Evolutionary conservation across 1,140 invertebrate genomes (phyloP), one percentile per base, ranked within the genome.

Genomic region (Trypoxylus dichotomus): DNA sequence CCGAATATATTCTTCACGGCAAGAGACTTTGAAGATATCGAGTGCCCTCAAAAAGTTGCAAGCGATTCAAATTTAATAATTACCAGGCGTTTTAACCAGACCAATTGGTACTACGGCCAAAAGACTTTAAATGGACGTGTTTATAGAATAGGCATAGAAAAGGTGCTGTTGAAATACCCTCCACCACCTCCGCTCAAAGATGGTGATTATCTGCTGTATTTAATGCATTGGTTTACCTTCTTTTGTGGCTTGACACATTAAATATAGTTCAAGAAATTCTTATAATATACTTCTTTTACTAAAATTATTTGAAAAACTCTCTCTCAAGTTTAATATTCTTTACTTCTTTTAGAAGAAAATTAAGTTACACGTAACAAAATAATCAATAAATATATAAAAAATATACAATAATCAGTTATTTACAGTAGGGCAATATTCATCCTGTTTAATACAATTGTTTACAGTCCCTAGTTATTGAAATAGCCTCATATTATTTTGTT

Each of bases 181-280:
- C 3, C 10, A 10, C 13, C 25, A 8, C 71, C 71, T 5, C 8
- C 10, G 25, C 7, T 73, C 2, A n/a, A n/a, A 24, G 76, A 77
- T 10, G 41, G 37, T 42, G 37, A 71, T 71, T 77, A 74, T 54
- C 54, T 77, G 19, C 29, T 77, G n/a, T 32, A 19, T 25, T 74
- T 77, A 37, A 25, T 32, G 10, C 76, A 77, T 74, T 77, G 76
- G 76, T 77, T 74, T 74, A 47, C 37, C 5, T 47, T 73, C 32
- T 32, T 71, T 8, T 76, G 76, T 15, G 54, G 37, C 19, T 71
- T 76, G 37, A 41, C 60, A 3, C 60, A 76, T 71, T 76, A 43
- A 37, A 42, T 37, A 37, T 8, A 37, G 32, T 37, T 37, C 10
- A 37, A n/a, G n/a, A n/a, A 5, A 37, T 8, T 37, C 10, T 37